Percentiles rank a stretch among this genome's conserved stretches.
Evolutionary conservation across 2,113 vertebrate species (phyloP).

Genomic region (Ochotona princeps): DNA sequence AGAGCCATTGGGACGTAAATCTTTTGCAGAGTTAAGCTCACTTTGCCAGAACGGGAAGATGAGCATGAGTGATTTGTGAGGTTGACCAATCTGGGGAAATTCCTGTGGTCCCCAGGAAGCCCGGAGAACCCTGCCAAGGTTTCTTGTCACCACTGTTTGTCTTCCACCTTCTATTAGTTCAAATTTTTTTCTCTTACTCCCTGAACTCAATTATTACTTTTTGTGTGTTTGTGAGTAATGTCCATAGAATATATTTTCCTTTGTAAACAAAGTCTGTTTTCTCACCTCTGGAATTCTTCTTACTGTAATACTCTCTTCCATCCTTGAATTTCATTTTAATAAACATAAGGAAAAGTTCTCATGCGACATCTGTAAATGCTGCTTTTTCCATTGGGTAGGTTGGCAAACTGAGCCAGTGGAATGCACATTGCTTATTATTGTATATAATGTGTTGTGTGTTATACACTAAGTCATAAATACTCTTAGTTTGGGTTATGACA

Average conservation of each 20-base stretch:
- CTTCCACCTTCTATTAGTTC: conserved; percentile 26
- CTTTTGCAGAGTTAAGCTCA: not conserved
- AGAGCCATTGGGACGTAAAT: not conserved
- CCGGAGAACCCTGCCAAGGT: not conserved
- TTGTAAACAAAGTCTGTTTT: not conserved
- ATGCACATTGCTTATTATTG: not conserved
- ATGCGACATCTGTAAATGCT: not conserved
- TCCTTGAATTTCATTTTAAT: not conserved
- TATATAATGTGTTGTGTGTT: too few species aligned
- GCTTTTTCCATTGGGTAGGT: not conserved
- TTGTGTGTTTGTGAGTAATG: not conserved
- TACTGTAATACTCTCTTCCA: not conserved
- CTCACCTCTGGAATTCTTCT: not conserved
- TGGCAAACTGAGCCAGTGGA: not conserved
- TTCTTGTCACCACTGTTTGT: conserved; percentile 46
- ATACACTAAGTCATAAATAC: not conserved
- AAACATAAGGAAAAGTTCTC: not conserved
- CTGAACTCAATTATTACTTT: not conserved
- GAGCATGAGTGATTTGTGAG: not conserved
- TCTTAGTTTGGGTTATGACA: not conserved
- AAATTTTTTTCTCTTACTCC: not conserved
- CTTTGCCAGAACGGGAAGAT: not conserved
- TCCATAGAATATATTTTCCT: not conserved
- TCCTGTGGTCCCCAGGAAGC: not conserved
- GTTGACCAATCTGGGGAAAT: not conserved